These are phyloP conservation scores for Colossoma macropomum DNA, from an alignment of 2,113 vertebrate species.

Conservation along the genomic window DNA sequence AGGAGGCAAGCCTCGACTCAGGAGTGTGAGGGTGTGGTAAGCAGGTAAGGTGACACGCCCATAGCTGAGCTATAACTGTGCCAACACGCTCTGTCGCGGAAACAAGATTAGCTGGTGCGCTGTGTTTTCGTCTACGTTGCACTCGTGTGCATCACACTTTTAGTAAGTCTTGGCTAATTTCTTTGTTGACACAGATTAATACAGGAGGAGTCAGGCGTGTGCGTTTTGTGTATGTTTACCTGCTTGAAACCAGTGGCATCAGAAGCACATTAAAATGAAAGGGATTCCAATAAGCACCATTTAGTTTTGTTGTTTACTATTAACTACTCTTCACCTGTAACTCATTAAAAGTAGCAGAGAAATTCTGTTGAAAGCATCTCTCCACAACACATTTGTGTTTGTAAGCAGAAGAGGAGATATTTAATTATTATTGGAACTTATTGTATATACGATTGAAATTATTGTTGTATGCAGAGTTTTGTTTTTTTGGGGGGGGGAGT, in stretches of 20 bases:
- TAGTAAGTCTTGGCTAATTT: neutral
- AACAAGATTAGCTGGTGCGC: neutral
- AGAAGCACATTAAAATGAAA: neutral
- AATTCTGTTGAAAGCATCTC: no score
- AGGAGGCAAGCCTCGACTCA: conserved; percentile 18
- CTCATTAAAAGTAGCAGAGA: no score
- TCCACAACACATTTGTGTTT: no score
- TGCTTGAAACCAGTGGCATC: neutral
- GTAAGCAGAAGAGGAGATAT: no score
- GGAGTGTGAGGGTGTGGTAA: neutral
- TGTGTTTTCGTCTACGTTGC: neutral
- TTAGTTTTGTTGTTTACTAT: neutral
- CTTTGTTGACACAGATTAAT: neutral
- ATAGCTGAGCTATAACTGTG: neutral
- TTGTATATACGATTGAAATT: no score
- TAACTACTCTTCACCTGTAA: no score
- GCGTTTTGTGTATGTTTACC: neutral
- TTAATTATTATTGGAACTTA: no score
- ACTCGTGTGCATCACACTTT: neutral
- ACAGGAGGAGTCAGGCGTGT: neutral
- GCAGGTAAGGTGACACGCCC: neutral
- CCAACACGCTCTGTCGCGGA: neutral
- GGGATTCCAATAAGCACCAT: no score
- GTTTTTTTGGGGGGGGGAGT: no score
- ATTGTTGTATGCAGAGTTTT: no score